phyloP scores from a whole-genome alignment of 2,113 vertebrate species.

The Entomyzon cyanotis region DNA sequence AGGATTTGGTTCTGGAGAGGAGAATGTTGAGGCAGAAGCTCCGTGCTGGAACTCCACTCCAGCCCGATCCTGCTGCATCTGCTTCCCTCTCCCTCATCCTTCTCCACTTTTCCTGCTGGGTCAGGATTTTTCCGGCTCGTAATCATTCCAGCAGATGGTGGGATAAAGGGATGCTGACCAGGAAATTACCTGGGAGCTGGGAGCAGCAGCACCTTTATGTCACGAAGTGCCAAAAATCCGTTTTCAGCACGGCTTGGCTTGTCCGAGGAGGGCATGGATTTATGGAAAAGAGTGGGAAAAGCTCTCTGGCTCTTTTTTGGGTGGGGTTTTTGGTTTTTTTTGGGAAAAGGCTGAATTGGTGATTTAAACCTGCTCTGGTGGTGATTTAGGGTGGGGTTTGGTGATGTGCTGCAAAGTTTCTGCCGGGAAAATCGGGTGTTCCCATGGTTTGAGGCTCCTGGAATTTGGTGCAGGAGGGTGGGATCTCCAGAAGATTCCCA shows the following conservation, averaged over 20 bases:
- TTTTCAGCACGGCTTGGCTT: not conserved
- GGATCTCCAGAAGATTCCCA: fast-evolving
- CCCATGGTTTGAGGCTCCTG: not conserved
- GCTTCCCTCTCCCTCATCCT: not conserved
- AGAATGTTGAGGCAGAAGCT: not conserved
- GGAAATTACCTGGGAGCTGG: slow-evolving; percentile 4
- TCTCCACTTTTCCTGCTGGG: slow-evolving; percentile 1
- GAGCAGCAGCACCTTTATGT: not conserved
- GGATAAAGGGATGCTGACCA: slow-evolving; percentile 39
- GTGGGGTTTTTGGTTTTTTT: not conserved
- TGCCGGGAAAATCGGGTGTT: not conserved
- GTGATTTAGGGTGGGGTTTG: not conserved
- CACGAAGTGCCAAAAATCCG: not conserved
- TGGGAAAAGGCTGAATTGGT: not conserved
- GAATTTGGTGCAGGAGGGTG: not conserved
- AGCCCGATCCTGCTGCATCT: not conserved
- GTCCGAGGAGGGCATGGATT: not conserved
- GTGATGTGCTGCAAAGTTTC: not conserved
- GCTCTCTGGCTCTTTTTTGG: not conserved
- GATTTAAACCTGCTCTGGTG: not conserved
- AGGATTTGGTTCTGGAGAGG: not conserved
- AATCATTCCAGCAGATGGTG: slow-evolving; percentile 21
- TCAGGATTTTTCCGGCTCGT: not conserved
- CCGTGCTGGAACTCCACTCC: not conserved
- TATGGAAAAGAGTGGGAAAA: not conserved